Evolutionary conservation across 2,888 invertebrate species (phyloP).

Genomic region (Podabrus alpinus): DNA sequence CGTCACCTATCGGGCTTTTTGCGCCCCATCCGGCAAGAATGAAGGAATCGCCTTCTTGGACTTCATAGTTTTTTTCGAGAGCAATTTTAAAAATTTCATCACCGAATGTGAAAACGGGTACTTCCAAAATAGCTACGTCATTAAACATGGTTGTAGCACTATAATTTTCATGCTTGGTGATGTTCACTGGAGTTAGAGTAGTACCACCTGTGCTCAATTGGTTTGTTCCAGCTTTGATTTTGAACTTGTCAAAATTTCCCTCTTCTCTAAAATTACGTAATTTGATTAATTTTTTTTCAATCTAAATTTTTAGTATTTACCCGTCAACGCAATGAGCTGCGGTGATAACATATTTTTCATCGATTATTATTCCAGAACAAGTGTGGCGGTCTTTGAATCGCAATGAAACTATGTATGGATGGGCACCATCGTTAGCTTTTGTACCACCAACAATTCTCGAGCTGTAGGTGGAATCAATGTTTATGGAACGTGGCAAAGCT

Average conservation of each 20-base stretch:
- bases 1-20: slow-evolving; percentile 58
- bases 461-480: neutral
- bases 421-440: slow-evolving; percentile 32
- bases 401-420: slow-evolving; percentile 40
- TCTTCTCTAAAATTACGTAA: neutral
- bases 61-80: too few species aligned
- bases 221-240: neutral
- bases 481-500: neutral
- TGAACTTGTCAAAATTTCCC: neutral
- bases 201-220: neutral
- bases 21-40: slow-evolving; percentile 49
- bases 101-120: too few species aligned
- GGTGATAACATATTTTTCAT: slow-evolving; percentile 35
- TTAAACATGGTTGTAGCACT: neutral
- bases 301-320: neutral
- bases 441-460: slow-evolving; percentile 30
- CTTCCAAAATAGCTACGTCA: neutral
- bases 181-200: neutral
- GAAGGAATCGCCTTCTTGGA: too few species aligned
- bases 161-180: neutral
- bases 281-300: neutral
- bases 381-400: slow-evolving; percentile 26
- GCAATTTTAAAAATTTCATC: too few species aligned
- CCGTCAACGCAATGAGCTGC: slow-evolving; percentile 40
- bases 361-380: slow-evolving; percentile 41